Evolutionary conservation across 2,113 vertebrate species (phyloP), one percentile per base, ranked within the genome.

Genomic region (Neodontobutis hainanensis): DNA sequence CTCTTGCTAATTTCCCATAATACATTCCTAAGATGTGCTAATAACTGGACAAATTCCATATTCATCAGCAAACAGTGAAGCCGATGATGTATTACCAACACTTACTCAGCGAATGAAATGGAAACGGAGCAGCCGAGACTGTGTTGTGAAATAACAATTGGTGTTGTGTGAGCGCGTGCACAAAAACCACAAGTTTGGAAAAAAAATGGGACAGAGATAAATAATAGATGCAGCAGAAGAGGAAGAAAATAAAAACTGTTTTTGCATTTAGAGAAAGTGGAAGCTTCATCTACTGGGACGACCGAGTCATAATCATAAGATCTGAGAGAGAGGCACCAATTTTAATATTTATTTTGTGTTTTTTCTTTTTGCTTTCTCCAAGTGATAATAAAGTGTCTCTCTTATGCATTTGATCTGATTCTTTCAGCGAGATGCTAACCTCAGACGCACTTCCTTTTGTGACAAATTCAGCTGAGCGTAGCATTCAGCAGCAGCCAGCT

Each of bases 51-150:
- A 11, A 16, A 60, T 83, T 90, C 74, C 78, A 86, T 90, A 86
- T 87, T 91, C 84, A 89, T 85, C 70, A 76, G 76, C 58, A 69
- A n/a, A 2, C 32, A 68, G 73, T 71, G 64, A 75, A 70, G 70
- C 46, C 19, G 71, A 64, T 64, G 72, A 82, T 77, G 43, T 82
- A 85, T 88, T 77, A 68, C 76, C 61, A 86, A 83, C 62, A 69
- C 82, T 88, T 85, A 73, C 77, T 90, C 88, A 89, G 85, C 86
- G 86, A 82, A 83, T 68, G 44, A 79, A 83, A 85, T 80, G 57
- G 38, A 75, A 78, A 72, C 69, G 61, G 68, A 89, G 57, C 74
- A 84, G 77, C 67, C 46, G 9, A 35, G 59, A 38, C 44, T 61
- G 47, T 64, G 15, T 52, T 36, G 40, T 5, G 35, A 75, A 58